Evolutionary conservation across 2,797 vertebrate species (phyloP), one percentile per base, ranked within the genome.

Genomic region (Manis javanica): DNA sequence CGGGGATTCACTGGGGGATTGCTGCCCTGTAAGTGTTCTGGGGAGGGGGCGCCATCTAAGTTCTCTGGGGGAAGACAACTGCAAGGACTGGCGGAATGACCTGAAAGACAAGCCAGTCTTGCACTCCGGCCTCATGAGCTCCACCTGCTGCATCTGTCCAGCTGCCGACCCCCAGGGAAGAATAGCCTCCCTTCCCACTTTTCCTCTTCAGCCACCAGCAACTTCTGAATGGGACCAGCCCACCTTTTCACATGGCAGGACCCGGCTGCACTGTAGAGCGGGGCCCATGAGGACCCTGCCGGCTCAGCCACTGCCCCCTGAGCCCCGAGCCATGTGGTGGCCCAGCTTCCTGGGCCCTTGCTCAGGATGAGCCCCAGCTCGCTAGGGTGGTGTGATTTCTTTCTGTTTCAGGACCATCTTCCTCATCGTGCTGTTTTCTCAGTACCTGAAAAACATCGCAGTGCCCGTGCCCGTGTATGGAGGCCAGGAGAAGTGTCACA

Each of bases 1-100:
- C 99, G n/a, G 99, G 99, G 12, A 97, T 98, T 94, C 99, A 99
- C 97, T 99, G 99, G 99, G 99, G 99, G 49, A 99, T 99, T 82
- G 98, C 99, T 0, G 94, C 98, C 97, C 98, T 99, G 99, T 99
- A 98, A 98, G 99, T 99, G 61, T 55, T 71, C 0, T 12, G 31
- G 57, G 51, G 46, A 96, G 63, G 34, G 34, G 31, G 19, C 3
- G 15, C 14, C 63, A 0, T 34, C 42, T 51, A 0, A 9, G 57
- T 61, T 63, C 75, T 91, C 11, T 23, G 29, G 79, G 11, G 74
- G 53, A 72, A 37, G 26, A 12, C 13, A 21, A 34, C 26, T 61
- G 21, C 51, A 12, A 13, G 75, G 34, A 46, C n/a, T n/a, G 18
- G 42, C 21, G 24, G 46, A 81, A 24, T 1, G 16, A 21, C 83